These are phyloP conservation scores for Eurypyga helias DNA, from an alignment of 2,113 vertebrate species.

Conservation along the genomic window DNA sequence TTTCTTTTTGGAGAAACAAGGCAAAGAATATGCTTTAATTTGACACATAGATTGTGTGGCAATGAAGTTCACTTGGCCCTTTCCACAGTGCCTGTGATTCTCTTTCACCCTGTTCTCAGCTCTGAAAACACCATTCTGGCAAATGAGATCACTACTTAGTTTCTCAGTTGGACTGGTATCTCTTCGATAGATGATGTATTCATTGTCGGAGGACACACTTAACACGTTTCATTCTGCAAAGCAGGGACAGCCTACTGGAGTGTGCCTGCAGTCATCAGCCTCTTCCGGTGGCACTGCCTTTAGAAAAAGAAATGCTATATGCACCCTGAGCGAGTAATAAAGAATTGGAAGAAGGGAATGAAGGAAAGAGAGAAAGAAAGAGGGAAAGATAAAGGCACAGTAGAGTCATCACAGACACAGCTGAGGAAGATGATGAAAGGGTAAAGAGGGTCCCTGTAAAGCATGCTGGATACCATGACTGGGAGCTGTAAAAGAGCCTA, in stretches of 20 bases:
- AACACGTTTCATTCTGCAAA: not conserved
- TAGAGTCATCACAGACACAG: not conserved
- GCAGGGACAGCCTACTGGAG: not conserved
- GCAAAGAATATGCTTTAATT: not conserved
- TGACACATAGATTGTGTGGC: not conserved
- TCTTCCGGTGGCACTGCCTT: not conserved
- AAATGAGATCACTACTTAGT: not conserved
- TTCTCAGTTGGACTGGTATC: not conserved
- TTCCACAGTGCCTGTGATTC: not conserved
- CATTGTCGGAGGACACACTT: not conserved
- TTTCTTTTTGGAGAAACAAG: not conserved
- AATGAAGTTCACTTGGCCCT: not conserved
- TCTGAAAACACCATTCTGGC: not conserved
- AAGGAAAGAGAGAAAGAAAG: not conserved
- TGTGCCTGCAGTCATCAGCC: not conserved
- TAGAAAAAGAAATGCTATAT: not conserved
- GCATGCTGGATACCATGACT: accelerated
- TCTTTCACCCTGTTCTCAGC: not conserved
- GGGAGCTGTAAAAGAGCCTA: not conserved
- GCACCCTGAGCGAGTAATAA: not conserved
- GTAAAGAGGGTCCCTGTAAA: not conserved
- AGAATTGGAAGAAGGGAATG: not conserved
- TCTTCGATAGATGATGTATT: not conserved
- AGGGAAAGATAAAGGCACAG: not conserved
- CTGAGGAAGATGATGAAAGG: not conserved